phyloP scores from a whole-genome alignment of 2,797 vertebrate genomes.

The Sebastes iracundus region DNA sequence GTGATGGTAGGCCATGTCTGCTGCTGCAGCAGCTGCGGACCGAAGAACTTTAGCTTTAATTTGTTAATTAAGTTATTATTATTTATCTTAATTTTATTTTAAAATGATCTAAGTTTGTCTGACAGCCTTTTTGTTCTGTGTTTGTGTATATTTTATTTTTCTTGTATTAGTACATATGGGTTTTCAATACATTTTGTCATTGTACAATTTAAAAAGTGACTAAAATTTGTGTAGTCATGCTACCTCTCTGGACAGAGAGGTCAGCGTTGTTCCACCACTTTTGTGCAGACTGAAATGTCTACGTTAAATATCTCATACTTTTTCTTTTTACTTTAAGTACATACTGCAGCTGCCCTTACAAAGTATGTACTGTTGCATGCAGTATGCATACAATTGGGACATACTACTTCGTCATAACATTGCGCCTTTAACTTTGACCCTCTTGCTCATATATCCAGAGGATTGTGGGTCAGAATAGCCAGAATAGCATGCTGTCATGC shows the following conservation, averaged over 20 bases:
- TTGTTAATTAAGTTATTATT: too few relatives aligned
- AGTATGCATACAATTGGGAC: too few relatives aligned
- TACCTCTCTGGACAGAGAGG: background rate
- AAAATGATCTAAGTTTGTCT: background rate
- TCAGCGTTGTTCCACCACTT: background rate
- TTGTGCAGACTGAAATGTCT: background rate
- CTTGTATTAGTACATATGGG: background rate
- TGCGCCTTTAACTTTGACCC: too few relatives aligned
- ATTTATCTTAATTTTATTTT: background rate
- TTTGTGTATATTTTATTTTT: background rate
- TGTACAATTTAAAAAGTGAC: background rate
- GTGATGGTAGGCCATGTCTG: constrained; percentile 97
- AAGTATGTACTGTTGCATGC: too few relatives aligned
- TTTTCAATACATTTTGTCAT: background rate
- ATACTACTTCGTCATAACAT: too few relatives aligned
- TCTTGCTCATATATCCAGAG: too few relatives aligned
- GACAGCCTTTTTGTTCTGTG: background rate
- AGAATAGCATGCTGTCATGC: too few relatives aligned
- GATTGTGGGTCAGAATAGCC: too few relatives aligned
- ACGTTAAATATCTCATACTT: background rate
- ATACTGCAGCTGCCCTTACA: too few relatives aligned
- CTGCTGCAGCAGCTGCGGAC: constrained; percentile 88
- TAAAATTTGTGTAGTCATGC: background rate
- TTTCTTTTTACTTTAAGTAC: too few relatives aligned
- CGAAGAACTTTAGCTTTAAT: background rate